These are phyloP conservation scores for Spisula solida DNA, from an alignment of 2,888 invertebrate species.

Conservation along the genomic window DNA sequence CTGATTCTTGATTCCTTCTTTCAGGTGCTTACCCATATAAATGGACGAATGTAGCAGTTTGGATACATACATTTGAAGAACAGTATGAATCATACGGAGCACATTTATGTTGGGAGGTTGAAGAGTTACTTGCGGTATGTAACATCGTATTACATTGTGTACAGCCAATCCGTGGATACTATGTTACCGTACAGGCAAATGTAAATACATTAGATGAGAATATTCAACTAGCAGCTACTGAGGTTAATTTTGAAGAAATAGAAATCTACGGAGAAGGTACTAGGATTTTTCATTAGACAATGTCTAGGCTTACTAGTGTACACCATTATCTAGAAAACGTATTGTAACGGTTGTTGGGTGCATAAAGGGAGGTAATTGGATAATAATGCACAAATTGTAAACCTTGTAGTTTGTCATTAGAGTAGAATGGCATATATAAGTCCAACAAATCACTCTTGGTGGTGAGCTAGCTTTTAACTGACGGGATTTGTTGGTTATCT, in stretches of 20 bases:
- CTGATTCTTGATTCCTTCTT: not conserved
- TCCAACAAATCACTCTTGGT: too few relatives aligned
- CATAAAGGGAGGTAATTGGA: too few relatives aligned
- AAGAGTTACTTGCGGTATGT: slow-evolving; percentile 24
- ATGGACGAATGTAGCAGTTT: slow-evolving; percentile 29
- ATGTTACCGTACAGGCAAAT: slow-evolving; percentile 29
- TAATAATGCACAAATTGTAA: too few relatives aligned
- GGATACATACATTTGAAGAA: slow-evolving; percentile 13
- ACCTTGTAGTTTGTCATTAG: too few relatives aligned
- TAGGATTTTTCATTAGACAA: not conserved
- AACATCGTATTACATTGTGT: slow-evolving; percentile 28
- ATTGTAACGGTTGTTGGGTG: too few relatives aligned
- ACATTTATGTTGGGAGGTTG: slow-evolving; percentile 34
- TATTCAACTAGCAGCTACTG: not conserved
- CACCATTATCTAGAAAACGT: too few relatives aligned
- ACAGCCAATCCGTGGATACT: slow-evolving; percentile 24
- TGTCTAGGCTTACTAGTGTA: too few relatives aligned
- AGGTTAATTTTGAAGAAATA: slow-evolving; percentile 28
- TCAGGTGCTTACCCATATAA: slow-evolving; percentile 23
- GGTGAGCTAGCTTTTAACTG: too few relatives aligned
- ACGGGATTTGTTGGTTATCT: too few relatives aligned
- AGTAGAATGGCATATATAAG: too few relatives aligned
- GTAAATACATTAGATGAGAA: not conserved
- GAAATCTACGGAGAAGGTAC: slow-evolving; percentile 34
- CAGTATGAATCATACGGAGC: slow-evolving; percentile 31